Evolutionary conservation across 2,888 invertebrate genomes (phyloP), one percentile per base, ranked within the genome.

Genomic region (Emmelina monodactyla): DNA sequence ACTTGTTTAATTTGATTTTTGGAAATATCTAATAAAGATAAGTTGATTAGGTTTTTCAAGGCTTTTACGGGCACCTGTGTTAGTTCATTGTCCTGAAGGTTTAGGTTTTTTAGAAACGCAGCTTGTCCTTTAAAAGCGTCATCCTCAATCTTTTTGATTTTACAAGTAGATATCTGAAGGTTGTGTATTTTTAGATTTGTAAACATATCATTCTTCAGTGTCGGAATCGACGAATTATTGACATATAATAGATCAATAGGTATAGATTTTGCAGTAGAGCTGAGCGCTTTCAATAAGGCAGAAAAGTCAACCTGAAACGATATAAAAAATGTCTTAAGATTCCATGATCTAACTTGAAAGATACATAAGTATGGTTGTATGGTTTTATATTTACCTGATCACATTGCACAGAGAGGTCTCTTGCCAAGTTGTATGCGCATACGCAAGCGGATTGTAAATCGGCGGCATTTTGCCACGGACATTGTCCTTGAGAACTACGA

Each of bases 401-500:
- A 69, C 94, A 94, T 71, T 94, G 94, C 44, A 94, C 89, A 19
- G 92, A 92, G 10, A 94, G 80, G 62, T 93, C 92, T 49, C 87
- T 85, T 29, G 90, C 92, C 42, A 92, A 81, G 62, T 93, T 94
- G 65, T 89, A 88, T 42, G 93, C 92, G 71, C 95, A 95, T 40
- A 94, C 85, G 65, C 95, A 95, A 31, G 91, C 87, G 32, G 89
- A 85, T 56, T 92, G 91, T 40, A 95, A 83, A 32, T 83, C 81
- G 14, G 88, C 82, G 41, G 88, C 86, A 39, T 84, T 82, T 51
- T 89, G 88, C 93, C 94, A 94, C 1, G 94, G 94, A 68, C 95
- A 95, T 55, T 91, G 89, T 14, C 86, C 87, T 33, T 10, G 6
- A 10, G 25, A 25, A 10, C n/a, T 7, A 3, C n/a, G 25, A 3